Conservation (phyloP, 2,888 invertebrate species). For the Tethea ocularis region DNA sequence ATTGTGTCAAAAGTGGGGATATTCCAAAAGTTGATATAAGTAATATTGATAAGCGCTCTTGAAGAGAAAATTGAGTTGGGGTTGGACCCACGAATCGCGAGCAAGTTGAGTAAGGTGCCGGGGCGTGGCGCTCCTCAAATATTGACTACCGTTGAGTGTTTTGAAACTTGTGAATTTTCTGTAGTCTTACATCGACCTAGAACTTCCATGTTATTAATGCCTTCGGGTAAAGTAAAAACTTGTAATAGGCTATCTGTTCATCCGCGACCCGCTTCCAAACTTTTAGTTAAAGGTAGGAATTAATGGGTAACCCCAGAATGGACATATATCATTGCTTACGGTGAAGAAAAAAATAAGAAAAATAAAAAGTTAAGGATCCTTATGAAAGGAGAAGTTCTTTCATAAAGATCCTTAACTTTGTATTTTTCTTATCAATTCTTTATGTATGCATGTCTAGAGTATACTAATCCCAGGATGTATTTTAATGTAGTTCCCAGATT, state of each 20-base stretch:
- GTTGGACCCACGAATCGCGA: slow-evolving; percentile 35
- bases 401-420: background rate
- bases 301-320: background rate
- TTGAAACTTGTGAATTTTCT: slow-evolving; percentile 48
- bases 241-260: slow-evolving; percentile 36
- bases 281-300: background rate
- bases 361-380: too few relatives aligned
- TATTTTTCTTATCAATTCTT: background rate
- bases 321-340: background rate
- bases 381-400: too few relatives aligned
- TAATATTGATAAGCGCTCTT: slow-evolving; percentile 58
- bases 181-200: slow-evolving; percentile 35
- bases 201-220: slow-evolving; percentile 38
- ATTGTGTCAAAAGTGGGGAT: slow-evolving; percentile 28
- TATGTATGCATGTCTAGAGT: too few relatives aligned
- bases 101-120: slow-evolving; percentile 49
- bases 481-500: too few relatives aligned
- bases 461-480: too few relatives aligned
- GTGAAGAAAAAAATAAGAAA: too few relatives aligned
- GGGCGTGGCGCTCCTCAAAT: slow-evolving; percentile 56
- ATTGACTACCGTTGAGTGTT: slow-evolving; percentile 56
- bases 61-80: slow-evolving; percentile 59
- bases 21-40: slow-evolving; percentile 50
- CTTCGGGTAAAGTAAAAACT: slow-evolving; percentile 37
- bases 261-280: slow-evolving; percentile 9